phyloP scores from a whole-genome alignment of 1,140 invertebrate genomes.

The Tribolium castaneum region DNA sequence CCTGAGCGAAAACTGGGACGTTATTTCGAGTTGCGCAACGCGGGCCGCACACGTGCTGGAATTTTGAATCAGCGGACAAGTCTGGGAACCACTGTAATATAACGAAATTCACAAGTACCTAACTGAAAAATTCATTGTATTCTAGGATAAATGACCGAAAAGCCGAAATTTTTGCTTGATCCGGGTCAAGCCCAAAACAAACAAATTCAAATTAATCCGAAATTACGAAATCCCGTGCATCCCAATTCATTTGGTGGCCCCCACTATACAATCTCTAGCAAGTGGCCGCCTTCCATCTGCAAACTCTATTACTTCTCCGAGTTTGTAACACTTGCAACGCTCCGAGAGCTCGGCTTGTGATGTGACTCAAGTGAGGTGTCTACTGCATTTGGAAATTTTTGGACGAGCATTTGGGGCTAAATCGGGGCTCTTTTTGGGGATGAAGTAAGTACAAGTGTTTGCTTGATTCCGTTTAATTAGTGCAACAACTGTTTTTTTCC shows the following conservation, averaged over 20 bases:
- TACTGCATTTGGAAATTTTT: background rate
- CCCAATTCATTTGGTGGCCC: background rate
- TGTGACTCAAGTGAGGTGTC: background rate
- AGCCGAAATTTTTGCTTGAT: background rate
- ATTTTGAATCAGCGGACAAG: background rate
- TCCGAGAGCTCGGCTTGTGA: background rate
- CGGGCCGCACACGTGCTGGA: background rate
- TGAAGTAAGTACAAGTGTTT: background rate
- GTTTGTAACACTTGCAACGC: constrained; percentile 20
- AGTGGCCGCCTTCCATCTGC: constrained; percentile 21
- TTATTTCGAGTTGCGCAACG: background rate
- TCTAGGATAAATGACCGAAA: too few species aligned
- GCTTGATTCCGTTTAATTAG: background rate
- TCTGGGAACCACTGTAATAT: background rate
- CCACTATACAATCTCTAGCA: background rate
- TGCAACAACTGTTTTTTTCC: constrained; percentile 4
- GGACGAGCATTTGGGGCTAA: background rate
- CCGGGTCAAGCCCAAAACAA: background rate
- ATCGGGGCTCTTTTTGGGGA: background rate
- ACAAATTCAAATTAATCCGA: background rate
- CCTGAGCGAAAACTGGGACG: constrained; percentile 4
- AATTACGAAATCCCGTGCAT: background rate
- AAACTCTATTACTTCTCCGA: constrained; percentile 10
- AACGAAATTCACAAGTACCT: background rate
- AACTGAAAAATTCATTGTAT: background rate